These are phyloP conservation scores for Benitochromis conjunctus DNA, from an alignment of 2,113 vertebrate genomes.

Conservation along the genomic window DNA sequence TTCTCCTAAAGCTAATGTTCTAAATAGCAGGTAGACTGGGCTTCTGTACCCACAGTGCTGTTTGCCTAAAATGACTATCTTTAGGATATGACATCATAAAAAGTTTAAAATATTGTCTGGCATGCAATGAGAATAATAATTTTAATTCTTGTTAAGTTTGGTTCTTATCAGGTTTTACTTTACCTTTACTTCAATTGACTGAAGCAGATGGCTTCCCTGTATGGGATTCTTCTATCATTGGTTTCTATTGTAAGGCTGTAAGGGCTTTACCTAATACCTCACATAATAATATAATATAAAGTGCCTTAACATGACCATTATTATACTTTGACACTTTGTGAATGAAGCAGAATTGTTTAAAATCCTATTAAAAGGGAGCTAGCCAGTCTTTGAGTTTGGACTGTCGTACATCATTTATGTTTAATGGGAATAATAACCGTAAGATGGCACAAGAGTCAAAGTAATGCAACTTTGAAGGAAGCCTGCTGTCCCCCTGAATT, in stretches of 20 bases:
- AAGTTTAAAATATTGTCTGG: neutral
- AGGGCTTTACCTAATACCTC: neutral
- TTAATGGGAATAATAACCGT: neutral
- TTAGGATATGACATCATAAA: no score
- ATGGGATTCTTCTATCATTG: neutral
- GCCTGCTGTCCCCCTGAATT: neutral
- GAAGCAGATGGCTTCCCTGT: neutral
- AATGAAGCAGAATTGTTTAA: neutral
- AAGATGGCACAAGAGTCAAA: slow-evolving; percentile 45
- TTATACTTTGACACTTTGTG: neutral
- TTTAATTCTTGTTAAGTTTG: neutral
- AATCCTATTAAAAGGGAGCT: neutral
- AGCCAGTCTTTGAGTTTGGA: neutral
- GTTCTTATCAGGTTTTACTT: neutral
- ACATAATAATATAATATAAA: neutral
- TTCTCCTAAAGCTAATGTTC: neutral
- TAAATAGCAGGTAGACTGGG: no score
- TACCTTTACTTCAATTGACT: neutral
- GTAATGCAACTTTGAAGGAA: neutral
- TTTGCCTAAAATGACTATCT: no score
- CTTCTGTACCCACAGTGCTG: no score
- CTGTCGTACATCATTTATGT: neutral
- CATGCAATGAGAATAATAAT: neutral
- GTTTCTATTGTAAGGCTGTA: neutral
- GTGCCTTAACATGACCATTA: neutral